These are phyloP conservation scores for Poecilia wingei DNA, from an alignment of 2,797 vertebrate species.

Conservation along the genomic window DNA sequence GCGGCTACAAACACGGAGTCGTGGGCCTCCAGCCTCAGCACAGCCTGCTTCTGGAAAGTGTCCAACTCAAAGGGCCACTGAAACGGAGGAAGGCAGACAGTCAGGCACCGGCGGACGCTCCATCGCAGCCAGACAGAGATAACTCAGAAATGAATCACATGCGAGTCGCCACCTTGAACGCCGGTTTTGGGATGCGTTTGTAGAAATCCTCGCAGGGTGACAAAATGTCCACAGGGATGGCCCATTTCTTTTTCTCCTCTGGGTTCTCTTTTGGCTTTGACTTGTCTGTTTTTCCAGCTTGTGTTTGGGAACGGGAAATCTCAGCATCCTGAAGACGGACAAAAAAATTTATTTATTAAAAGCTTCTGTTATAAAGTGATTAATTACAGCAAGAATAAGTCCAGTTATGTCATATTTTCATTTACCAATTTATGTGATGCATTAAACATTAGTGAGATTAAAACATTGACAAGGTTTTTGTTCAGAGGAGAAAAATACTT, in stretches of 20 bases:
- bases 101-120: slow-evolving; percentile 3
- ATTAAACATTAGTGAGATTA: not conserved
- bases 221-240: slow-evolving; percentile 84
- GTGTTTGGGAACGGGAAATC: slow-evolving; percentile 35
- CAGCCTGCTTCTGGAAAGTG: slow-evolving; percentile 93
- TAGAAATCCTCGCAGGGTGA: slow-evolving; percentile 90
- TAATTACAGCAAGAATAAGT: not conserved
- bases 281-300: slow-evolving; percentile 63
- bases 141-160: not conserved
- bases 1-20: slow-evolving; percentile 92
- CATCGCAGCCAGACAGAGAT: slow-evolving; percentile 6
- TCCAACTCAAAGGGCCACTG: slow-evolving; percentile 94
- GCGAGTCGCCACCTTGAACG: slow-evolving; percentile 71
- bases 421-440: not conserved
- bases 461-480: not conserved
- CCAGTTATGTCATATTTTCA: not conserved
- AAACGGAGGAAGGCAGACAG: slow-evolving; percentile 16
- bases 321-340: slow-evolving; percentile 60
- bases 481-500: not conserved
- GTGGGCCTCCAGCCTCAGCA: slow-evolving; percentile 87
- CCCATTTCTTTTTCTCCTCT: slow-evolving; percentile 87
- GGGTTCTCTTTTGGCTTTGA: slow-evolving; percentile 54
- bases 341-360: not conserved
- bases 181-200: slow-evolving; percentile 88
- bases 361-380: not conserved